Base-by-base conservation (phyloP, 2,797 vertebrate genomes). In the Chrysocyon brachyurus region DNA sequence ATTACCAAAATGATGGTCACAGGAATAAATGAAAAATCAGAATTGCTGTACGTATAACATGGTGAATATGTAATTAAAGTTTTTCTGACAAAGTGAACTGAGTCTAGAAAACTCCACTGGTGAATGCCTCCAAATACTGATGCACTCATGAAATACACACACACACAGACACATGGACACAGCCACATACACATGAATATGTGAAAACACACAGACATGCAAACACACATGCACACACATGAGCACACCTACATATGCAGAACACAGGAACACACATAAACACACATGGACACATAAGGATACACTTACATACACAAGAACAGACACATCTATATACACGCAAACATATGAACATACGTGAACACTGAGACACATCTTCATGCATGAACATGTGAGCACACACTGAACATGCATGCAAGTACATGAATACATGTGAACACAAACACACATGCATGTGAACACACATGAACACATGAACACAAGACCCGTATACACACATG, bases 81-180 rank as follows among this genome's bases (percentile, higher is more conserved):
- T 36, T 26, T n/a, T 77, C 15, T 8, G 61, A 9, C 28, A 54
- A 19, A 10, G 40, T 15, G 49, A 70, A 56, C 66, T 17, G 54
- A 61, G n/a, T 59, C 28, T 0, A 0, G 57, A 59, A 26, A 19
- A 28, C 14, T 11, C 61, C 16, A 26, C 66, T 61, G 83, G 61
- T 78, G n/a, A 73, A 15, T 31, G 78, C 59, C 40, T 46, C 36
- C 17, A 10, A 46, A 83, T 61, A 83, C 5, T 24, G 22, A 11
- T 1, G 12, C 22, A 49, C 28, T 56, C 24, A 22, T 33, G 12
- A 68, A 33, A 75, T 3, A 92, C 57, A 79, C 28, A 81, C 21
- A 21, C 14, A 36, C 14, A 12, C 2, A 3, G 2, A 6, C 7
- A 19, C n/a, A 24, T 19, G 11, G 64, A n/a, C 8, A 6, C 21